phyloP scores from a whole-genome alignment of 2,888 invertebrate species.

The Meandrusa payeni region DNA sequence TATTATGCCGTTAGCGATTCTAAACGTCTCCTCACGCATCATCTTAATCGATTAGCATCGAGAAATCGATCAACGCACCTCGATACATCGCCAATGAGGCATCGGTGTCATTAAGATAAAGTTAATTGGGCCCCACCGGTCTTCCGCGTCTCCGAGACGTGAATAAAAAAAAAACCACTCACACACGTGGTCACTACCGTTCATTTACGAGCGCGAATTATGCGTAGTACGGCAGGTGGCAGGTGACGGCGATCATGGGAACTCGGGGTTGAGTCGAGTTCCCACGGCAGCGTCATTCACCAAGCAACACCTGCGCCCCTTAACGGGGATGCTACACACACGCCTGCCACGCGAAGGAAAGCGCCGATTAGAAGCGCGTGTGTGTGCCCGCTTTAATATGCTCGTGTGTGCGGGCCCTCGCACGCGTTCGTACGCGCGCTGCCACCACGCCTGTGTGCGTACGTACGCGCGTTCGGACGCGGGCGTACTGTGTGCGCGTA shows the following conservation, averaged over 20 bases:
- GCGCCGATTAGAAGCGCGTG: slow-evolving; percentile 58
- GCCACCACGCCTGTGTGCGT: slow-evolving; percentile 30
- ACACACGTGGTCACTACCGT: slow-evolving; percentile 80
- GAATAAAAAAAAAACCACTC: slow-evolving; percentile 59
- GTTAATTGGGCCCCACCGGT: slow-evolving; percentile 70
- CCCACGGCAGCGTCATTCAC: slow-evolving; percentile 77
- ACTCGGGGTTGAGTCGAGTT: slow-evolving; percentile 72
- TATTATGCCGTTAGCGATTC: slow-evolving; percentile 16
- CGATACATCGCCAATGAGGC: slow-evolving; percentile 38
- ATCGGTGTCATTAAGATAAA: slow-evolving; percentile 63
- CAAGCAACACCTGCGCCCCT: slow-evolving; percentile 74
- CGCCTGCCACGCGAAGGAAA: slow-evolving; percentile 76
- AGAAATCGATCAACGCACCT: slow-evolving; percentile 41
- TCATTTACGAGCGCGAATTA: slow-evolving; percentile 80
- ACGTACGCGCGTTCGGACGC: slow-evolving; percentile 25
- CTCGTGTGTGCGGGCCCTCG: slow-evolving; percentile 40
- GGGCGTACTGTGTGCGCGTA: slow-evolving; percentile 31
- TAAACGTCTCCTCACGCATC: slow-evolving; percentile 12
- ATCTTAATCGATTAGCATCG: slow-evolving; percentile 55
- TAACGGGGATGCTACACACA: slow-evolving; percentile 75
- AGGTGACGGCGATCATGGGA: slow-evolving; percentile 69
- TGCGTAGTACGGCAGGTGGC: slow-evolving; percentile 80
- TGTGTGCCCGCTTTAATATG: slow-evolving; percentile 26
- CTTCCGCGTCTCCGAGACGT: slow-evolving; percentile 62
- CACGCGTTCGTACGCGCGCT: slow-evolving; percentile 36